Conservation (phyloP, 1,140 invertebrate genomes). For the Rhopalosiphum maidis region DNA sequence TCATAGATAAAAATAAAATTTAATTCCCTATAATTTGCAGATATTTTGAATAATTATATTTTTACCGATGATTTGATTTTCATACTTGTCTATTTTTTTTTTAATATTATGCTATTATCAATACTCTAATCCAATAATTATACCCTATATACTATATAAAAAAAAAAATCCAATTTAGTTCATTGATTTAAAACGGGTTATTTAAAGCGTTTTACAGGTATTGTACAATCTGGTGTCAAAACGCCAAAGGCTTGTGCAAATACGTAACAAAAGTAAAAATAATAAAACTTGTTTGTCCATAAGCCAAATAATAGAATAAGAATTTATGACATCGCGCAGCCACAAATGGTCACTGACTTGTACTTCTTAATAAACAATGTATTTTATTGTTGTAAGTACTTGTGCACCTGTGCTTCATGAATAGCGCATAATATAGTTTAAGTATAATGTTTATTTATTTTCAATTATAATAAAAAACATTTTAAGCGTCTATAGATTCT, state of each 20-base stretch:
- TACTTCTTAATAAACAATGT: neutral
- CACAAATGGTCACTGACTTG: neutral
- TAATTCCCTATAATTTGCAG: neutral
- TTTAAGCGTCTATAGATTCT: neutral
- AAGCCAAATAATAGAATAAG: neutral
- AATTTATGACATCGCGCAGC: neutral
- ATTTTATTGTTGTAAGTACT: neutral
- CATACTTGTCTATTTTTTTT: neutral
- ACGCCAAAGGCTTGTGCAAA: neutral
- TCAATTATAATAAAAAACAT: neutral
- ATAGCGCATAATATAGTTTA: neutral
- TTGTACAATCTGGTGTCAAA: neutral
- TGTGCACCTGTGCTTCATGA: neutral
- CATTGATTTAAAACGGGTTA: neutral
- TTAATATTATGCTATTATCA: neutral
- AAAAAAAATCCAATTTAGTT: neutral
- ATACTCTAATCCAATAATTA: neutral
- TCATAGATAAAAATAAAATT: neutral
- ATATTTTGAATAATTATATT: neutral
- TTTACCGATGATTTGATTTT: neutral
- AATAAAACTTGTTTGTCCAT: neutral
- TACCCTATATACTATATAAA: neutral
- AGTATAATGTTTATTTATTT: neutral
- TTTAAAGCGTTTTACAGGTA: neutral
- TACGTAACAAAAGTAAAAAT: neutral